phyloP scores from a whole-genome alignment of 2,888 invertebrate genomes.

The Pristionchus maxplancki region DNA sequence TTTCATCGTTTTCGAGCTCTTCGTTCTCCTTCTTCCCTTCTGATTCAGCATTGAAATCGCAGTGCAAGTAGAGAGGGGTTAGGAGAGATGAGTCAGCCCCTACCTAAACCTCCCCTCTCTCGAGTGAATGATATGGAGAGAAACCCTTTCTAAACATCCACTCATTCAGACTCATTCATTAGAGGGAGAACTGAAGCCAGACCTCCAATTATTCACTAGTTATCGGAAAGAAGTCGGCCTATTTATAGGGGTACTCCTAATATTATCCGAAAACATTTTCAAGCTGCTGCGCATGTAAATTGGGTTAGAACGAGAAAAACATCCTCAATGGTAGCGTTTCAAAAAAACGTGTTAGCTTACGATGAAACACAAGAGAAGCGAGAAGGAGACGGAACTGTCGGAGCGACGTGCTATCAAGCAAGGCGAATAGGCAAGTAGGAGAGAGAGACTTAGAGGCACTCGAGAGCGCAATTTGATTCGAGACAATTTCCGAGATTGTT shows the following conservation, averaged over 20 bases:
- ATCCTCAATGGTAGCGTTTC: too few species aligned
- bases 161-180: neutral
- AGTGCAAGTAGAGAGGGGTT: neutral
- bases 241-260: neutral
- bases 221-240: neutral
- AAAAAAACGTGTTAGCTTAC: too few species aligned
- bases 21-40: neutral
- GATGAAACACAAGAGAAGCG: neutral
- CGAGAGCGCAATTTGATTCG: conserved; percentile 15
- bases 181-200: neutral
- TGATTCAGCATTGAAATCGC: neutral
- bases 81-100: neutral
- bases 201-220: neutral
- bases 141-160: neutral
- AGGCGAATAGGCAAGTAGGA: neutral
- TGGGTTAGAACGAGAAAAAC: too few species aligned
- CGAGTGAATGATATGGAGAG: neutral
- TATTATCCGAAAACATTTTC: neutral
- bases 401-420: neutral
- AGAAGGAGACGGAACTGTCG: neutral
- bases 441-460: neutral
- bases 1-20: neutral
- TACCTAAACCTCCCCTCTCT: neutral
- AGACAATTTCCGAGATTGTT: conserved; percentile 22
- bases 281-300: too few species aligned